Base-by-base conservation (phyloP, 2,113 vertebrate species). In the Nicator chloris region DNA sequence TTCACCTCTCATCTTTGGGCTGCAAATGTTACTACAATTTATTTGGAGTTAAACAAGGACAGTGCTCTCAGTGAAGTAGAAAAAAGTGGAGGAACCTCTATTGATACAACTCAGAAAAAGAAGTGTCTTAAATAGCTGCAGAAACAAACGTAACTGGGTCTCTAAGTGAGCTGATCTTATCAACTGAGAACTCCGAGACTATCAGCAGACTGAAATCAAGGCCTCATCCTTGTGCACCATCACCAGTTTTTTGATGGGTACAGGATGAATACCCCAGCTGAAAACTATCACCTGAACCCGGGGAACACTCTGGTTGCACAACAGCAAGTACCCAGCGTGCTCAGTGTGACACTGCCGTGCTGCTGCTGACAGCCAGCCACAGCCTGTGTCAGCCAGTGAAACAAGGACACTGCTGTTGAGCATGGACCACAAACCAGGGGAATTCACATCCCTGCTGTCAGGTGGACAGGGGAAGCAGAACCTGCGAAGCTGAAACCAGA, bases 31-130 rank as follows among this genome's bases (percentile, higher is more conserved):
- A 53, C 37, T 68, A 92, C 86, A 51, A 82, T 78, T 83, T 94
- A 83, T 70, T 30, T 83, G 51, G 75, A 83, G 35, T 90, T 96
- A 92, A 92, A 86, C 27, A 83, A 93, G 69, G 76, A 86, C 56
- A 72, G 26, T 5, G 37, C 37, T 86, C 31, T 27, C 53, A 86
- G n/a, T 35, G 15, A 83, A 88, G 22, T 33, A 30, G 47, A 77
- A 90, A 33, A 78, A 90, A 64, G 10, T 31, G 51, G 33, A 77
- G 31, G 20, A 88, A 73, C 30, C 30, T 93, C 66, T 77, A 50
- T 1, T 73, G 85, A 85, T 51, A 85, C 2, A 10, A 37, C 8
- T 89, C 59, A 69, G 47, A 47, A 82, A 91, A 72, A 53, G 16
- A 27, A n/a, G 37, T 17, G 9, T 63, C 79, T 68, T 57, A 53